Conservation (phyloP, 2,888 invertebrate species). For the Apotomis betuletana region DNA sequence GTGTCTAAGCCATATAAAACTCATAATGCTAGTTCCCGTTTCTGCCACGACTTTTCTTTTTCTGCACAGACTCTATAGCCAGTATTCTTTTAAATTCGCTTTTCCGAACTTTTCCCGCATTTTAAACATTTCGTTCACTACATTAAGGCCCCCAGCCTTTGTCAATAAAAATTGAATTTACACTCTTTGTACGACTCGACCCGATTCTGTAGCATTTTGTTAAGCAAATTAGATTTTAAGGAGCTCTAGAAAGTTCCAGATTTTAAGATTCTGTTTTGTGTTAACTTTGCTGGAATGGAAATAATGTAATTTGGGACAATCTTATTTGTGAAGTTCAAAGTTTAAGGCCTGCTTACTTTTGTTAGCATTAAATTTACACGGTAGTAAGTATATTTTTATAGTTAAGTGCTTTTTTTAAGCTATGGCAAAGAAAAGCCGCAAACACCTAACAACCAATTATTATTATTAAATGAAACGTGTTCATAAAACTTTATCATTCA, state of each 20-base stretch:
- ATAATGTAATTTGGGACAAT: conserved; percentile 17
- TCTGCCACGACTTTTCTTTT: too few relatives aligned
- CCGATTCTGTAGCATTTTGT: conserved; percentile 26
- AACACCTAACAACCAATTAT: too few relatives aligned
- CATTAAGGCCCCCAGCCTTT: conserved; percentile 44
- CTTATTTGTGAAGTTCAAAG: background rate
- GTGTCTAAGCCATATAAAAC: too few relatives aligned
- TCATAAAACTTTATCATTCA: too few relatives aligned
- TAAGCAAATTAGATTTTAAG: conserved; percentile 39
- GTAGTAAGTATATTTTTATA: too few relatives aligned
- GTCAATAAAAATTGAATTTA: conserved; percentile 39
- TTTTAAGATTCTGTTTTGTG: conserved; percentile 27
- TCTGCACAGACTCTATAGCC: background rate
- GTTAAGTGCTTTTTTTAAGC: too few relatives aligned
- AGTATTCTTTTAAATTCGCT: conserved; percentile 39
- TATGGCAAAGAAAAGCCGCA: too few relatives aligned
- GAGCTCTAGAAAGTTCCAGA: conserved; percentile 24
- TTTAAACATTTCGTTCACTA: conserved; percentile 44
- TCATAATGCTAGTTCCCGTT: too few relatives aligned
- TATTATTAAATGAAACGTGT: too few relatives aligned
- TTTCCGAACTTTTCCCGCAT: conserved; percentile 48
- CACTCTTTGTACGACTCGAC: conserved; percentile 34
- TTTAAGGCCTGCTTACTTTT: background rate
- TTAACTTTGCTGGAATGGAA: conserved; percentile 24
- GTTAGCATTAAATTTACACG: background rate